Evolutionary conservation across 1,140 invertebrate species (phyloP), one percentile per base, ranked within the genome.

Genomic region (Babylonia areolata): DNA sequence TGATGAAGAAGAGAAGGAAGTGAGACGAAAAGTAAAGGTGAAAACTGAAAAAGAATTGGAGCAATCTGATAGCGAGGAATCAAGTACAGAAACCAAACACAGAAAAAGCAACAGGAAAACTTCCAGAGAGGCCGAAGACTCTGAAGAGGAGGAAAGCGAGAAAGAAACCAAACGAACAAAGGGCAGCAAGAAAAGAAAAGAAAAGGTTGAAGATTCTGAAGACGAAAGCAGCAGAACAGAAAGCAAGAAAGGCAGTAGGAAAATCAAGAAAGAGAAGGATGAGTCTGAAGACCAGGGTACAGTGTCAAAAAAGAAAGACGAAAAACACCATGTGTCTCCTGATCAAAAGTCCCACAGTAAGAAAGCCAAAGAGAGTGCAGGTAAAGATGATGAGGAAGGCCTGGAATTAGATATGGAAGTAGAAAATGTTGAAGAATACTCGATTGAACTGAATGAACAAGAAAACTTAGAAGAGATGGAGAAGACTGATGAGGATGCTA

Each of bases 31-130:
- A 31, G 23, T 64, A 35, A 64, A 83, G 28, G 11, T 46, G 28
- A 64, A 54, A 12, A 33, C 51, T 83, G 81, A 83, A 58, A 33
- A 23, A 33, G 35, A 84, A 37, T 69, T 64, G 5, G 81, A 82
- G 2, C 12, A 64, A 9, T 82, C 81, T 82, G 81, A 64, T 78
- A 6, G n/a, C 20, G n/a, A 78, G 28, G 28, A n/a, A 64, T 23
- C 15, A 23, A 64, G 23, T n/a, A 73, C 12, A 37, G 71, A 37
- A 35, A 73, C 6, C 31, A 73, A 73, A 73, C 31, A 6, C 0
- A 73, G 35, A 35, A 73, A 31, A 73, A 73, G 40, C 28, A 51
- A 42, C 9, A 75, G 87, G 87, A 87, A 87, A 42, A 91, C 54
- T 64, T 80, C 37, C 84, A 69, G 86, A 80, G 77, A 28, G 20